These are phyloP conservation scores for Ailuropoda melanoleuca DNA, from an alignment of 2,113 vertebrate genomes.

Conservation along the genomic window DNA sequence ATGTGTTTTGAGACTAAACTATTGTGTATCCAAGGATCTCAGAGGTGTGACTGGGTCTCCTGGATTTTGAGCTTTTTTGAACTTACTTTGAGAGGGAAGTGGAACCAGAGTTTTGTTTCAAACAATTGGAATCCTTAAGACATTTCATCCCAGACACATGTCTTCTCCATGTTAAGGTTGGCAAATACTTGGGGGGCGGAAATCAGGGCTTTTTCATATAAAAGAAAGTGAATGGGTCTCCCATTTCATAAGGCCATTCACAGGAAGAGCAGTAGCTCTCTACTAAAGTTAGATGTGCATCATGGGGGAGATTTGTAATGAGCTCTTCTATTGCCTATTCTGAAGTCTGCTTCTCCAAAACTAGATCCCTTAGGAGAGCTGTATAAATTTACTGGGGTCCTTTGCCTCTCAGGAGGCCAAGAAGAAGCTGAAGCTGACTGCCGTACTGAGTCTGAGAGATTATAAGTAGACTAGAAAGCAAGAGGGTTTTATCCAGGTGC, in stretches of 20 bases:
- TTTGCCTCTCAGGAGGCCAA: not conserved
- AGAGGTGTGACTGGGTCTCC: not conserved
- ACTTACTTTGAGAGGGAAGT: not conserved
- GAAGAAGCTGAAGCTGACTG: not conserved
- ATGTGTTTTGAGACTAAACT: not conserved
- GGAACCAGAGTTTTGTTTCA: constrained; percentile 3
- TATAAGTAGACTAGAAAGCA: not conserved
- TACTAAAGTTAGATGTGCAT: not conserved
- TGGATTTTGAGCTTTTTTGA: not conserved
- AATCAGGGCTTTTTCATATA: not conserved
- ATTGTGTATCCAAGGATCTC: not conserved
- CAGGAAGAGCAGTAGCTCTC: not conserved
- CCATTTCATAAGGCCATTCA: not conserved
- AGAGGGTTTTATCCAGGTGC: not conserved
- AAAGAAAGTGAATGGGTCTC: not conserved
- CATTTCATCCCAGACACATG: not conserved
- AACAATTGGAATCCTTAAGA: not conserved
- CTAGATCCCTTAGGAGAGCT: not conserved
- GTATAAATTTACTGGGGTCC: not conserved
- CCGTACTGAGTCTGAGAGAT: not conserved
- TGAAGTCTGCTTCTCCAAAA: not conserved
- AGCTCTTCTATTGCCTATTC: not conserved
- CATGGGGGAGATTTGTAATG: not conserved
- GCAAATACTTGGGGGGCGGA: not conserved
- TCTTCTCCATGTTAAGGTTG: not conserved